Evolutionary conservation across 2,797 vertebrate species (phyloP), one percentile per base, ranked within the genome.

Genomic region (Dicrostonyx torquatus): DNA sequence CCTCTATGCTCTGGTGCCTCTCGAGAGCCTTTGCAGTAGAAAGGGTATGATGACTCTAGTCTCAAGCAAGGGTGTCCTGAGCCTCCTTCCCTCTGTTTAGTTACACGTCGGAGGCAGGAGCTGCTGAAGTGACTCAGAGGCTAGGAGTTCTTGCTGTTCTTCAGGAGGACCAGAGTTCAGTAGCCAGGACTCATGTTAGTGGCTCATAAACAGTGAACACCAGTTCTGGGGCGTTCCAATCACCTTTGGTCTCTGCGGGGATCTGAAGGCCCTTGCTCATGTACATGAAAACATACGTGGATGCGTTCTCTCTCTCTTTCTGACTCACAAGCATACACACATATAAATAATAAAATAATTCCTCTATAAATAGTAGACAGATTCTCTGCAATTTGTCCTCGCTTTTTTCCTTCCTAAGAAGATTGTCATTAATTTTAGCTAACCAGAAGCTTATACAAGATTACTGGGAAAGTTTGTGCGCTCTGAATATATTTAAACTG

Each of bases 401-500:
- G 43, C 40, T 85, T 18, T 84, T 7, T 4, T 94, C 34, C 64
- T 82, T 93, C 40, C 82, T 85, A 76, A 92, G 86, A 45, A 90
- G 68, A 62, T 34, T 48, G 64, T 58, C 29, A 76, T 92, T 91
- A 18, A 94, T 87, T 93, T 95, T 68, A 95, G 31, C 50, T 8
- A 45, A 77, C 55, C 11, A 93, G 87, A 76, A 87, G 53, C 62
- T 93, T 77, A 64, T 34, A 94, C 87, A 76, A 89, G 53, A 68
- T 91, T 73, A 64, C n/a, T 93, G 55, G 79, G 76, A 87, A 87
- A 83, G 73, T 62, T 80, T 55, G 34, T 85, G 64, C 86, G 11
- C 77, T 96, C 91, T 78, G n/a, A 82, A 75, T 95, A 83, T 58
- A 88, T 89, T 94, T 93, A 79, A 85, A 86, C 17, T 60, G 1